These are phyloP conservation scores for Poecilia gillii DNA, from an alignment of 2,797 vertebrate species.

Conservation along the genomic window DNA sequence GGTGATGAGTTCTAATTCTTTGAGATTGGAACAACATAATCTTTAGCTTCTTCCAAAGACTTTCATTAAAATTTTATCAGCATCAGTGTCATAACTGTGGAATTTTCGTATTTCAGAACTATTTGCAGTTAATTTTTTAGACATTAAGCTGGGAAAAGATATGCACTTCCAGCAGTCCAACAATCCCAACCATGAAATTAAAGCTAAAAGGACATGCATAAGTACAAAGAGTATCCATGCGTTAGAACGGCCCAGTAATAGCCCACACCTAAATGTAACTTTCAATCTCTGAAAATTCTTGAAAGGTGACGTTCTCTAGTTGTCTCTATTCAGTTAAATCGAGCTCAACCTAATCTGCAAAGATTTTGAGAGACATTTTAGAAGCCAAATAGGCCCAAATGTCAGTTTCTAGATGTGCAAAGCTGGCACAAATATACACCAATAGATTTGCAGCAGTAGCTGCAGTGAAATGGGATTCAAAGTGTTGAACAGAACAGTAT, in stretches of 20 bases:
- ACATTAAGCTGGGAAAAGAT: not conserved
- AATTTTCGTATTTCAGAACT: no score
- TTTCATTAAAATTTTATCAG: no score
- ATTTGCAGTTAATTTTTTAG: no score
- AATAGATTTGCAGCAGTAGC: not conserved
- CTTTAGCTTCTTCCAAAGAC: no score
- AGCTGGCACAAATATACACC: not conserved
- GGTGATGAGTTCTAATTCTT: no score
- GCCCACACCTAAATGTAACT: no score
- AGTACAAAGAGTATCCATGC: not conserved
- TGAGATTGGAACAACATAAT: no score
- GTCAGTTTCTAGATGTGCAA: not conserved
- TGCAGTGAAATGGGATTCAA: not conserved
- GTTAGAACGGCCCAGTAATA: no score
- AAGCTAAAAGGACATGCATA: not conserved
- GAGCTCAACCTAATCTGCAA: not conserved
- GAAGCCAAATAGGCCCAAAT: not conserved
- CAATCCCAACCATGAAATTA: not conserved
- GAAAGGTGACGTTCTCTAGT: not conserved
- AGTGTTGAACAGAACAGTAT: not conserved
- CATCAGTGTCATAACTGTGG: no score
- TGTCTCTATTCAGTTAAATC: not conserved
- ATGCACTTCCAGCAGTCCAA: not conserved
- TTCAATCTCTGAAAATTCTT: not conserved
- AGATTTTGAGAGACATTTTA: not conserved